Conservation (phyloP, 2,113 vertebrate genomes). For the Tragulus kanchil region DNA sequence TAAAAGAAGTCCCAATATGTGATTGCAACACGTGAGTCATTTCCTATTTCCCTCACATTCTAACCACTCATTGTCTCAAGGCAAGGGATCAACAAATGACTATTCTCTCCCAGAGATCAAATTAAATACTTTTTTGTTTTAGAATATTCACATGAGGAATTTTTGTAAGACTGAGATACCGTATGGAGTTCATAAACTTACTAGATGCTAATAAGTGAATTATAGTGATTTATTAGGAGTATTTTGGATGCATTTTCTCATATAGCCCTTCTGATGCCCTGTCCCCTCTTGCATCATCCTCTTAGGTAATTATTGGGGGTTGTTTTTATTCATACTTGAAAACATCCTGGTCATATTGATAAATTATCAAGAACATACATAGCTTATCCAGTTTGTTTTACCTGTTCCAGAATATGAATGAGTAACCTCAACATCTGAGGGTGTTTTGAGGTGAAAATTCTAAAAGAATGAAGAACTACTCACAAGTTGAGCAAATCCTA, state of each 20-base stretch:
- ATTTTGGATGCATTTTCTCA: background rate
- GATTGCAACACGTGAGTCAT: background rate
- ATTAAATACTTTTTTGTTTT: constrained; percentile 34
- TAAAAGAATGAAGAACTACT: background rate
- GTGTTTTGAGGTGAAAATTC: background rate
- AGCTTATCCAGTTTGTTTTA: background rate
- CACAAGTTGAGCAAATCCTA: constrained; percentile 1
- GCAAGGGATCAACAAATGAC: background rate
- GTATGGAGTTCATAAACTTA: no score
- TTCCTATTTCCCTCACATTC: background rate
- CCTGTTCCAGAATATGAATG: background rate
- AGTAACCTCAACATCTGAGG: background rate
- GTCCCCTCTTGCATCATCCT: background rate
- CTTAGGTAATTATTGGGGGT: background rate
- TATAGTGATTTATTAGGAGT: no score
- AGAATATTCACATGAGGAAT: no score
- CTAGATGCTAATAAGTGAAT: no score
- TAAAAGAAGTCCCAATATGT: background rate
- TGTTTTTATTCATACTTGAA: background rate
- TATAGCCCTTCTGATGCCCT: background rate
- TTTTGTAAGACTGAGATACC: no score
- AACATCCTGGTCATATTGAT: background rate
- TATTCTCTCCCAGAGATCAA: background rate
- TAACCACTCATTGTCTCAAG: background rate
- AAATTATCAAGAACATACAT: background rate